Base-by-base conservation (phyloP, 2,888 invertebrate genomes). In the Marasmarcha lunaedactyla region DNA sequence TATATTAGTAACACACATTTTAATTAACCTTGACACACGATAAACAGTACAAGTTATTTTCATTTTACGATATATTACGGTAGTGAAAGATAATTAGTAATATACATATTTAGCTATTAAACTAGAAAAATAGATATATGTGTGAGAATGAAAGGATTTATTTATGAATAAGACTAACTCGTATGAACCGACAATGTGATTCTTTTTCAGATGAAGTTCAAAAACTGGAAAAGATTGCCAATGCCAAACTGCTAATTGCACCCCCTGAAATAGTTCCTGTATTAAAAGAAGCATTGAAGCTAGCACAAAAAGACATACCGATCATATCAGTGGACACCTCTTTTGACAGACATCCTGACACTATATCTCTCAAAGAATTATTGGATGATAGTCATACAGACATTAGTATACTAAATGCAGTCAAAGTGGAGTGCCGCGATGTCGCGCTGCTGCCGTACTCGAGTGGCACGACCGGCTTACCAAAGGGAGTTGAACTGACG, bases 381-480 rank as follows among this genome's bases (percentile, higher is more conserved):
- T 67, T 77, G 1, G 77, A 86, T 52, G 77, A 71, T 36, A 57
- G 59, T 41, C 56, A 71, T 40, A 63, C 83, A 6, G 86, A 88
- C 48, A 65, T 84, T 11, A 68, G 71, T 46, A 56, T 78, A 37
- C 52, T 88, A 33, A 83, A 70, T 41, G 55, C 68, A 14, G 71
- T 77, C 7, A 67, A 59, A 11, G 60, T 70, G 39, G 55, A 48
- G 30, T 48, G 74, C 1, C 72, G 88, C 10, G 90, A 92, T 52
- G 64, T 89, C 1, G 85, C 86, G 0, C 61, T 91, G 15, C 55
- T 95, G 47, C 93, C 92, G 0, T 95, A 90, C 72, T 94, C 94
- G 2, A 94, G 93, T 60, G 93, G 93, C 2, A 95, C 95, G 0
- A 95, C 94, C 0, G 95, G 95, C 0, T 48, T 90, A 14, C 90